A percentile compares a stretch with the other conserved stretches of the same genome.
Conservation (phyloP, 2,888 invertebrate species). For the Halictus quadricinctus region DNA sequence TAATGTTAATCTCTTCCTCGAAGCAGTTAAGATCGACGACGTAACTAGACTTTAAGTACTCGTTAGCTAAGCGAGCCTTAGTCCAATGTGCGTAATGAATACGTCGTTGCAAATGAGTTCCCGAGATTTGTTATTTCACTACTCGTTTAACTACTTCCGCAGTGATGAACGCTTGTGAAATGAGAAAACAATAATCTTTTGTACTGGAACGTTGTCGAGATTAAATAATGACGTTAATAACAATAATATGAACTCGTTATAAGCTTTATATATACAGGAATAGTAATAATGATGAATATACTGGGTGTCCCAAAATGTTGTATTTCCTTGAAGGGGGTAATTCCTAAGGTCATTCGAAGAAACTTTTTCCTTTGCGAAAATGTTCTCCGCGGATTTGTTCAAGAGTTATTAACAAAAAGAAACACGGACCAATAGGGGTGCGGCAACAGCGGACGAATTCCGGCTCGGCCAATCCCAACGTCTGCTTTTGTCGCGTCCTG, state of each 20-base stretch:
- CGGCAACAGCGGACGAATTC: no score
- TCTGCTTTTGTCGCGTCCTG: no score
- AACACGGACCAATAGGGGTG: no score
- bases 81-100: slow-evolving; percentile 3
- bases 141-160: background rate
- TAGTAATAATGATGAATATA: background rate
- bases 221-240: background rate
- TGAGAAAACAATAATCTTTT: background rate
- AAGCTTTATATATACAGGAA: background rate
- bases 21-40: slow-evolving; percentile 17
- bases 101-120: background rate
- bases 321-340: no score
- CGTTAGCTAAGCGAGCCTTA: background rate
- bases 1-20: slow-evolving; percentile 8
- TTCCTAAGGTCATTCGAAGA: no score
- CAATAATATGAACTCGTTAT: background rate
- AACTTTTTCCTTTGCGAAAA: no score
- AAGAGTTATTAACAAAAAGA: no score
- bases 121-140: background rate
- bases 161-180: background rate
- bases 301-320: no score
- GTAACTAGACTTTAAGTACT: slow-evolving; percentile 10
- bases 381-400: no score
- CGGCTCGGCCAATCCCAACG: no score
- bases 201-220: background rate